Conservation (phyloP, 2,888 invertebrate genomes). For the Perizoma affinitatum region DNA sequence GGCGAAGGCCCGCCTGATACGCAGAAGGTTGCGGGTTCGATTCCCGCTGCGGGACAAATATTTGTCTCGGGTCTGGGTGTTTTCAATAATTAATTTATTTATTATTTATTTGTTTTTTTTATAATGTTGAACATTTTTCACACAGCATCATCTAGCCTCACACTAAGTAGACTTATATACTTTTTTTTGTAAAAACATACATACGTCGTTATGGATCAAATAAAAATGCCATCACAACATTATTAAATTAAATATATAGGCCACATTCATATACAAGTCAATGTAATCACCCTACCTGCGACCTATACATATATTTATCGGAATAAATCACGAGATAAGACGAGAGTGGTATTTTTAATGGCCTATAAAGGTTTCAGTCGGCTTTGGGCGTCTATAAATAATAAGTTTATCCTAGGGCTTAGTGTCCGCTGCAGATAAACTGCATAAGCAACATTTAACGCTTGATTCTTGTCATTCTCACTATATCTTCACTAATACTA, state of each 20-base stretch:
- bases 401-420: constrained; percentile 62
- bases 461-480: constrained; percentile 2
- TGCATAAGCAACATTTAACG: constrained; percentile 3
- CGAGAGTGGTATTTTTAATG: constrained; percentile 51
- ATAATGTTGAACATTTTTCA: no score
- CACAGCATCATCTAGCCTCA: no score
- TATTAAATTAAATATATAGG: constrained; percentile 8
- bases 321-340: constrained; percentile 54
- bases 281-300: constrained; percentile 16
- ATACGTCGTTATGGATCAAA: not conserved
- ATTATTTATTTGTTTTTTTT: no score
- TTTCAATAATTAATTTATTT: no score
- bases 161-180: no score
- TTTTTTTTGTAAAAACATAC: no score
- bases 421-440: constrained; percentile 18
- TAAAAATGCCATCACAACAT: not conserved
- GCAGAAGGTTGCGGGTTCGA: no score
- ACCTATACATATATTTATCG: constrained; percentile 24
- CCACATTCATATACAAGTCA: constrained; percentile 16
- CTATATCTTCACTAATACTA: no score
- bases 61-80: no score
- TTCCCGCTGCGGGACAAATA: no score
- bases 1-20: no score
- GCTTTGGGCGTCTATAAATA: constrained; percentile 47
- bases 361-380: constrained; percentile 46